Percentiles rank a stretch among this genome's conserved stretches.
Evolutionary conservation across 2,888 invertebrate species (phyloP).

Genomic region (Fissipunctia ypsillon): DNA sequence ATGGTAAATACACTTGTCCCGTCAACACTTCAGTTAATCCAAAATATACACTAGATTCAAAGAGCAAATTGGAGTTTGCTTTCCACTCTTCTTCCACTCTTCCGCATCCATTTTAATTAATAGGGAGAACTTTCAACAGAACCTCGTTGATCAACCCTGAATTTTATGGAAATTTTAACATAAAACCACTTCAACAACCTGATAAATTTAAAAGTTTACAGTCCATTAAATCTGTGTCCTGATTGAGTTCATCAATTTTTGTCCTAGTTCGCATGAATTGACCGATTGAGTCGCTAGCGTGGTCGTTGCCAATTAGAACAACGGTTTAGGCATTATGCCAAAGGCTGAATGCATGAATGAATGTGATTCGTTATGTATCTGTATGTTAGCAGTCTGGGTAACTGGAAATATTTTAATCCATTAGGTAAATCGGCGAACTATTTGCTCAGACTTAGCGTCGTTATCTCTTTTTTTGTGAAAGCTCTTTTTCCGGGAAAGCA

Average conservation of each 20-base stretch:
- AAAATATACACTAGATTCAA: conserved; percentile 47
- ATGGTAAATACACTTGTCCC: not conserved
- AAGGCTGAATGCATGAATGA: conserved; percentile 51
- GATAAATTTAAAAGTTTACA: conserved; percentile 44
- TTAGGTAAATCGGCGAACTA: conserved; percentile 26
- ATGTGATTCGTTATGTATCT: conserved; percentile 36
- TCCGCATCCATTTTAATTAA: conserved; percentile 37
- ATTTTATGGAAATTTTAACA: conserved; percentile 31
- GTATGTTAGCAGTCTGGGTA: conserved; percentile 12
- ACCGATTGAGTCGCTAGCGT: conserved; percentile 29
- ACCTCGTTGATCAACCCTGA: conserved; percentile 19
- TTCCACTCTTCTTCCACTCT: not conserved
- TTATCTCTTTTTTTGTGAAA: not conserved
- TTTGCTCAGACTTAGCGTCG: not conserved
- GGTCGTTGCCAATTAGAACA: conserved; percentile 55
- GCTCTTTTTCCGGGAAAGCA: not conserved
- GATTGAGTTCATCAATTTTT: conserved; percentile 27
- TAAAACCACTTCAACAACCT: conserved; percentile 15
- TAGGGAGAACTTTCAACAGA: not conserved
- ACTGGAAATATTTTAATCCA: conserved; percentile 24
- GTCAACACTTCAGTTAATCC: conserved; percentile 45
- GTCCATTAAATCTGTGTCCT: conserved; percentile 26
- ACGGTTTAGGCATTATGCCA: conserved; percentile 55
- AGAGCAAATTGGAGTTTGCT: conserved; percentile 35
- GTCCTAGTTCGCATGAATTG: conserved; percentile 32